Base-by-base conservation (phyloP, 2,888 invertebrate species). In the Philereme transversata region DNA sequence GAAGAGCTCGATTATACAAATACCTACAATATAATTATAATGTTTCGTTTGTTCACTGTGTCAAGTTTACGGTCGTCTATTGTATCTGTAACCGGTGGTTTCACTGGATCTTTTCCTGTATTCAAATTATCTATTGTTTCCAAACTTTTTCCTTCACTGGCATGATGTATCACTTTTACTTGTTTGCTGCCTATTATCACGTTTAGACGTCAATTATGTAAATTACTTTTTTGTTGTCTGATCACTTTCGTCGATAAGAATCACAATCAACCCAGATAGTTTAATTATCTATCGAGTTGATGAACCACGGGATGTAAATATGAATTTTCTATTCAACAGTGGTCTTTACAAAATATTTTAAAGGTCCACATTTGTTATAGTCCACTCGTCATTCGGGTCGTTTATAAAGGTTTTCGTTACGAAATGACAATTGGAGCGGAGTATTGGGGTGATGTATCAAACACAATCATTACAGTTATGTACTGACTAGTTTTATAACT, bases 61-160 rank as follows among this genome's bases (percentile, higher is more conserved):
- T 79, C 82, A 84, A 82, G 82, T 83, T 83, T 80, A 81, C 73
- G 79, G 75, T 68, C 77, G 72, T 52, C 70, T 64, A 79, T 80
- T 82, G 82, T 79, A 60, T 71, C 60, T 63, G 57, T 60, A 59
- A 62, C 62, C 62, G 51, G 44, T 61, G 71, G 73, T 79, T 81
- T 79, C 76, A 75, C 76, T 71, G 65, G 68, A 72, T 67, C 70
- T 77, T 71, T 74, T 71, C 70, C 60, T 60, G 59, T 66, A 61
- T 65, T 67, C 56, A 61, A 65, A 65, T 58, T 60, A 58, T 59
- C 65, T 61, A 70, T 70, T 68, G 70, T 68, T 68, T 11, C 45
- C 44, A 68, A 65, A 67, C 63, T 58, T 68, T 70, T 70, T 60
- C 65, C 59, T 52, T 62, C 53, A 7, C 50, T 48, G 35, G 33